A percentile compares a stretch with the other conserved stretches of the same genome.
These are phyloP conservation scores for Oxyura jamaicensis DNA, from an alignment of 2,113 vertebrate genomes.

Conservation along the genomic window DNA sequence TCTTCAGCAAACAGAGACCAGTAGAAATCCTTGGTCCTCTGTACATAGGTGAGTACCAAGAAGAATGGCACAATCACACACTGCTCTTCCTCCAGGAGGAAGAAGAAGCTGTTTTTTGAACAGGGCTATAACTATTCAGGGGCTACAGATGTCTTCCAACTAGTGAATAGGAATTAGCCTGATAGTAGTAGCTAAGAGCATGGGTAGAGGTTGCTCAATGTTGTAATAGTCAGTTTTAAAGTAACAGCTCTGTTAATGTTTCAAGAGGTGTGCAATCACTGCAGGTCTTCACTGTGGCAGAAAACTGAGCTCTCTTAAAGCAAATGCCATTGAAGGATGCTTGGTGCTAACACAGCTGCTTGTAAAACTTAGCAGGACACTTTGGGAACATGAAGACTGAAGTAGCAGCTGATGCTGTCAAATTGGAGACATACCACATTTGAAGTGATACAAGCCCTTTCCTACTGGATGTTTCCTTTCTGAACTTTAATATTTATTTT, in stretches of 20 bases:
- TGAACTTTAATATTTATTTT: not conserved
- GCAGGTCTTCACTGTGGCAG: not conserved
- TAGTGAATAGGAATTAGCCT: not conserved
- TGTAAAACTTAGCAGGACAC: not conserved
- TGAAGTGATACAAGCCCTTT: not conserved
- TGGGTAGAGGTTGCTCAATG: not conserved
- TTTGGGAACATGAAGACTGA: not conserved
- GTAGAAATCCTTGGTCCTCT: not conserved
- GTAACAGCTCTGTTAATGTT: not conserved
- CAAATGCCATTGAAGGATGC: not conserved
- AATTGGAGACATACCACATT: not conserved
- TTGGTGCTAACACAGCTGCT: not conserved
- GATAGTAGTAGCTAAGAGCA: not conserved
- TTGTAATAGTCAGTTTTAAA: not conserved
- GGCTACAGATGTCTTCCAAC: not conserved
- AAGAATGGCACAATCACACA: accelerated
- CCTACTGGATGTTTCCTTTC: not conserved
- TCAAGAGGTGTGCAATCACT: not conserved
- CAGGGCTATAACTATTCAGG: not conserved
- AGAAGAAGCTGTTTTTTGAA: not conserved
- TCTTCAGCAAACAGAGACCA: not conserved
- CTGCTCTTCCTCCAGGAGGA: not conserved
- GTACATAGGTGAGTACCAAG: not conserved
- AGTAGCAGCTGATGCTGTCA: not conserved
- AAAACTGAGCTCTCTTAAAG: not conserved